Evolutionary conservation across 1,140 invertebrate genomes (phyloP), one percentile per base, ranked within the genome.

Genomic region (Oncopodura yosiiana): DNA sequence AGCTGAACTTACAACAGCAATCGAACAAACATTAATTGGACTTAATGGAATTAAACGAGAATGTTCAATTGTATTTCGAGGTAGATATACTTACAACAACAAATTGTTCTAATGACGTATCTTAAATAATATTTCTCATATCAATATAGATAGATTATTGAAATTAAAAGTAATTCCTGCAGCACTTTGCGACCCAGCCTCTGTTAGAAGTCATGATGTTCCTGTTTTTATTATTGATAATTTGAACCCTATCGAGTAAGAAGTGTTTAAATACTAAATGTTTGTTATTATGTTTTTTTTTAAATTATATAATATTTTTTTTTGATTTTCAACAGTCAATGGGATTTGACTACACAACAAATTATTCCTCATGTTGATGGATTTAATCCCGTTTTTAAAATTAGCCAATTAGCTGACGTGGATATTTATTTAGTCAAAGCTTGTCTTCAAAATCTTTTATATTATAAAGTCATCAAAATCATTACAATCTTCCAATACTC

Each of bases 381-480:
- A 0, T 88, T 87, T 64, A 92, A 94, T 72, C 90, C 94, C 70
- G 80, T 94, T 30, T 78, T 83, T 0, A 80, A 84, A 61, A 89
- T 91, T 54, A 52, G 60, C 0, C 76, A 78, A 1, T 78, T 85
- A 64, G 85, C 91, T 3, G 87, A 94, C 65, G 90, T 96, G 0
- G 91, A 96, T 67, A 89, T 85, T 53, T 89, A 87, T 72, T 72
- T 96, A 32, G 92, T 95, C 0, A 95, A 95, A 72, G 85, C 88
- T 8, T 94, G 89, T 69, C 81, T 95, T 37, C 89, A 94, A 69
- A 96, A 96, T 75, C 75, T 95, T 49, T 77, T 92, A 65, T 94
- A 84, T 70, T 85, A 83, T 63, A 78, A 82, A 64, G 81, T 90
- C 3, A 82, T 85, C 12, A 78, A 82, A 16, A 69, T 96, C 23